Evolutionary conservation across 1,140 invertebrate genomes (phyloP), one percentile per base, ranked within the genome.

Genomic region (Drosophila oshimai): DNA sequence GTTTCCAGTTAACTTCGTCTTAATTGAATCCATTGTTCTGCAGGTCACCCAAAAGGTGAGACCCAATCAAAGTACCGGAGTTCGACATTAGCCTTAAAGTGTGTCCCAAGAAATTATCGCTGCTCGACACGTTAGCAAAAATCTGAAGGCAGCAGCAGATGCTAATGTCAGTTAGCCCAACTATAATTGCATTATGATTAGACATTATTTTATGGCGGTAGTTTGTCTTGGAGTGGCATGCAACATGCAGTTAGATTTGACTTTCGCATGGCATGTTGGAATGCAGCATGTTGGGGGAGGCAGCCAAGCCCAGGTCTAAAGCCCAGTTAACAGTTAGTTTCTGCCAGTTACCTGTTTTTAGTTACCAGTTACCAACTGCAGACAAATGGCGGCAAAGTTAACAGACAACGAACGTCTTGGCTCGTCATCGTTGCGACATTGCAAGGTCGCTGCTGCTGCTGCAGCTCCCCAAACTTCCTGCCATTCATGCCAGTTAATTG

Each of bases 111-210:
- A 47, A 77, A 72, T 78, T 72, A 72, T 45, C 29, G 26, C 26
- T 34, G 26, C 26, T 41, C 44, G 37, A 58, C 75, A 79, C 62
- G 44, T 79, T 74, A 37, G 26, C 49, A 36, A 61, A 61, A 61
- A 69, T 64, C 49, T 67, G 49, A 37, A 53, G 42, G 28, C 26
- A 15, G 28, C 26, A 15, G 37, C 28, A 24, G 58, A 67, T 74
- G 60, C 64, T 78, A 84, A 68, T 71, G 45, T 15, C 60, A 71
- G 73, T 53, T 61, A 9, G 53, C 33, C 29, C n/a, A 17, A 18
- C 42, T 49, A 53, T 75, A 79, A 84, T 75, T 76, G 71, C 71
- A 80, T 65, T 84, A 86, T 84, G 77, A 84, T 80, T 84, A 86
- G 67, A 51, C 65, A 84, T 84, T 74, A 73, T 83, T 72, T 81